A percentile compares a stretch with the other conserved stretches of the same genome.
phyloP scores from a whole-genome alignment of 2,113 vertebrate genomes.

The Agelaius phoeniceus region DNA sequence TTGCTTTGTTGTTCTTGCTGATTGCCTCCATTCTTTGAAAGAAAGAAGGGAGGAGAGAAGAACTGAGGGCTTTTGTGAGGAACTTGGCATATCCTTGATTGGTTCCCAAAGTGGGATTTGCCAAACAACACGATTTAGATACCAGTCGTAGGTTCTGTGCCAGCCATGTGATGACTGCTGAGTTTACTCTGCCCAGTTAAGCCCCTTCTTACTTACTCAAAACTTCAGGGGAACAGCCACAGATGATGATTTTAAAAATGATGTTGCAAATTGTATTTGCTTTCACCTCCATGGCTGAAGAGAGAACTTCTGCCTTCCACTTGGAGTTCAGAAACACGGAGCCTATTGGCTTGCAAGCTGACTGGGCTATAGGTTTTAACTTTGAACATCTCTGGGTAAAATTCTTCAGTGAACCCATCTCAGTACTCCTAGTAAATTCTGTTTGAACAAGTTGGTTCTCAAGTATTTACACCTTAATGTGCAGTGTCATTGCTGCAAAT shows the following conservation, averaged over 20 bases:
- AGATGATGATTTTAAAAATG: background rate
- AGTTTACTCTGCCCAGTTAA: constrained; percentile 9
- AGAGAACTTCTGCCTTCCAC: background rate
- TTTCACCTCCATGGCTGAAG: background rate
- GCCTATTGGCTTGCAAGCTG: background rate
- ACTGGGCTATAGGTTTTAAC: background rate
- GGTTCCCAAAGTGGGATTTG: background rate
- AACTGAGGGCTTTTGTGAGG: constrained; percentile 1
- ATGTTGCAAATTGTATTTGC: background rate
- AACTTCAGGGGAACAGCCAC: background rate
- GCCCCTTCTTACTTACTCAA: background rate
- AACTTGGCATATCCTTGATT: constrained; percentile 16
- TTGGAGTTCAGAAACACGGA: background rate
- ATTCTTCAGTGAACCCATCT: background rate
- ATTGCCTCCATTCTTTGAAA: constrained; percentile 6
- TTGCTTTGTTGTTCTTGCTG: background rate
- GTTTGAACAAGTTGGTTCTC: background rate
- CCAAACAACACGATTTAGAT: background rate
- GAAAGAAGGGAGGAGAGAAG: background rate
- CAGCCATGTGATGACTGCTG: background rate
- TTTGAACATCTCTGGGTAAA: background rate
- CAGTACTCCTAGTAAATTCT: background rate
- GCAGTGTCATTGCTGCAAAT: background rate
- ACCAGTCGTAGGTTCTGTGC: constrained; percentile 10
- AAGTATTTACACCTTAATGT: background rate